phyloP scores from a whole-genome alignment of 2,888 invertebrate genomes.

The Drosophila quinaria region DNA sequence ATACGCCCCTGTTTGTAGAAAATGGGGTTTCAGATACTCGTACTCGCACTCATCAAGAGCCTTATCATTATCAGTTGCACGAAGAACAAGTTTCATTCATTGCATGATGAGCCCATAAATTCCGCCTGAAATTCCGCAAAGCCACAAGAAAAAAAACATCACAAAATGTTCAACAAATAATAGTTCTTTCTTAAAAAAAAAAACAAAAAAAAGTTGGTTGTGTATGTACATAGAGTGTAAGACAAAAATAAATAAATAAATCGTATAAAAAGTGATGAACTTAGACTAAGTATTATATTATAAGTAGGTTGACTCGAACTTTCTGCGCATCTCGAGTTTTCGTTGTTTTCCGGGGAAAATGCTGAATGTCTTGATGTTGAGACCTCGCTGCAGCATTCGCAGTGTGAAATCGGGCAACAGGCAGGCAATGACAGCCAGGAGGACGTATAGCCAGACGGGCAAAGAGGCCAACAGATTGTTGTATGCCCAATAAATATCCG shows the following conservation, averaged over 20 bases:
- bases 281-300: constrained; percentile 46
- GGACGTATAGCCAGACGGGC: constrained; percentile 88
- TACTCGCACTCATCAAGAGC: no score
- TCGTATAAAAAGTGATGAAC: constrained; percentile 50
- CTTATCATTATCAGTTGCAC: neutral
- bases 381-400: constrained; percentile 71
- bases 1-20: constrained; percentile 39
- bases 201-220: constrained; percentile 29
- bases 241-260: constrained; percentile 67
- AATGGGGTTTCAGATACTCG: neutral
- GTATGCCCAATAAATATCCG: constrained; percentile 88
- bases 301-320: constrained; percentile 77
- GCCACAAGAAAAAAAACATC: neutral
- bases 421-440: constrained; percentile 86
- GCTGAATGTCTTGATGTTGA: constrained; percentile 77
- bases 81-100: neutral
- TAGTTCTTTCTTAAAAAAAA: constrained; percentile 34
- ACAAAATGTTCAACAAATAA: constrained; percentile 55
- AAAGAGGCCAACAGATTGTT: constrained; percentile 87
- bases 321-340: constrained; percentile 65
- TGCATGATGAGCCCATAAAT: neutral
- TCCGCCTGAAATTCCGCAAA: neutral
- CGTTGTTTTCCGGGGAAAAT: constrained; percentile 82
- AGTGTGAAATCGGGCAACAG: constrained; percentile 88
- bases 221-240: constrained; percentile 53